Evolutionary conservation across 2,797 vertebrate species (phyloP).

Genomic region (Telmatherina bonti): DNA sequence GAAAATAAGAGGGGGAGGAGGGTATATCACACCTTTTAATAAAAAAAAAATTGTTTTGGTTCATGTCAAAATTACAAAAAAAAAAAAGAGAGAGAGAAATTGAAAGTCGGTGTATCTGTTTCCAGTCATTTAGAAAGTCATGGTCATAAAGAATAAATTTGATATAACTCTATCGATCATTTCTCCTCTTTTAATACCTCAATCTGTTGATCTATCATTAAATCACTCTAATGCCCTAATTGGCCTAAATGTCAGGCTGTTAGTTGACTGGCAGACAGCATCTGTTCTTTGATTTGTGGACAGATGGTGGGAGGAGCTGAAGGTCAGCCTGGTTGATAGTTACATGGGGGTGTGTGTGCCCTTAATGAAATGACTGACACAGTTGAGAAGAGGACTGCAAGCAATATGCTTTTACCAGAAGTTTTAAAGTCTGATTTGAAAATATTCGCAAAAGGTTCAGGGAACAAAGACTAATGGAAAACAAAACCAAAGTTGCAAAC

Average conservation of each 20-base stretch:
- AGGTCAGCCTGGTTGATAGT: slow-evolving; percentile 68
- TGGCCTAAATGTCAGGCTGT: slow-evolving; percentile 75
- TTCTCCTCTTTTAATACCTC: slow-evolving; percentile 42
- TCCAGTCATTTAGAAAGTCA: slow-evolving; percentile 25
- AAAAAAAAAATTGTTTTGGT: no score
- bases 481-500: slow-evolving; percentile 20
- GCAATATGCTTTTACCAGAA: slow-evolving; percentile 39
- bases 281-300: slow-evolving; percentile 78
- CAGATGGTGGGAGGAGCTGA: slow-evolving; percentile 77
- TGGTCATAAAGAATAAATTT: slow-evolving; percentile 43
- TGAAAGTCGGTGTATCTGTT: slow-evolving; percentile 22
- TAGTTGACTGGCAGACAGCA: slow-evolving; percentile 77
- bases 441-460: slow-evolving; percentile 4
- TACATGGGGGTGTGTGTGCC: slow-evolving; percentile 19
- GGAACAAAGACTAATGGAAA: slow-evolving; percentile 7
- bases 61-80: slow-evolving; percentile 24
- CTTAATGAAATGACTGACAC: slow-evolving; percentile 24
- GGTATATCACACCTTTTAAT: no score
- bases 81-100: slow-evolving; percentile 16
- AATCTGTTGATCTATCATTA: slow-evolving; percentile 59
- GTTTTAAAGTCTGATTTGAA: slow-evolving; percentile 33
- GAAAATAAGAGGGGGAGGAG: not conserved
- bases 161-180: slow-evolving; percentile 54
- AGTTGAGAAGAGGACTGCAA: slow-evolving; percentile 32
- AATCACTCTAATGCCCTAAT: slow-evolving; percentile 73